Base-by-base conservation (phyloP, 2,113 vertebrate species). In the Ginglymostoma cirratum region DNA sequence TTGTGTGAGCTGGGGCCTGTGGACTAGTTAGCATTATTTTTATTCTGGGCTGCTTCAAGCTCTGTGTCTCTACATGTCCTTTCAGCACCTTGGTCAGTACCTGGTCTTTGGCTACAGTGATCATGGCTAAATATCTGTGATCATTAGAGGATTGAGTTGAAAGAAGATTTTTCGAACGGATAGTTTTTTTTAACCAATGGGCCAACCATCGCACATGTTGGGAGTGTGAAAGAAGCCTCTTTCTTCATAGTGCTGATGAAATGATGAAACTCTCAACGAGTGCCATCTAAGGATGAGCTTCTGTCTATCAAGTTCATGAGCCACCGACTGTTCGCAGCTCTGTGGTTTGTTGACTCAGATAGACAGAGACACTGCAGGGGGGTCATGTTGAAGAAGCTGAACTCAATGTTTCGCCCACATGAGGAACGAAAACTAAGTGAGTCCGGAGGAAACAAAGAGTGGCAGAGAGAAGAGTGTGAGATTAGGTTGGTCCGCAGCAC, bases 401-500 rank as follows among this genome's bases (percentile, higher is more conserved):
- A 99, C 87, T 98, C 98, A 21, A 97, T 98, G 96, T 98, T 99
- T 96, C 98, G 98, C 42, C 98, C 98, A 27, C 98, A 98, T 96
- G 97, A 89, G 66, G 97, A 65, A 97, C 97, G 94, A 96, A 97
- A 97, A 0, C 96, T 97, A 96, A 97, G 96, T 0, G 97, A 97
- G 93, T 12, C 96, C 21, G 27, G 78, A 92, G 85, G 93, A 96
- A 5, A 96, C 96, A 85, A 97, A 97, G 48, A 97, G 98, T 86
- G 97, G 98, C 55, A 97, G 96, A 10, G 97, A 45, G 97, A 96
- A 6, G 97, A 98, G 24, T 98, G 98, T 96, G 97, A 98, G 0
- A 98, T 99, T 65, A 97, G 98, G 96, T 96, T 99, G 97, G 98
- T 99, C 55, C 98, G 99, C 96, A 99, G 99, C 97, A 99, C 98